Evolutionary conservation across 2,797 vertebrate genomes (phyloP).

Genomic region (Fringilla coelebs): DNA sequence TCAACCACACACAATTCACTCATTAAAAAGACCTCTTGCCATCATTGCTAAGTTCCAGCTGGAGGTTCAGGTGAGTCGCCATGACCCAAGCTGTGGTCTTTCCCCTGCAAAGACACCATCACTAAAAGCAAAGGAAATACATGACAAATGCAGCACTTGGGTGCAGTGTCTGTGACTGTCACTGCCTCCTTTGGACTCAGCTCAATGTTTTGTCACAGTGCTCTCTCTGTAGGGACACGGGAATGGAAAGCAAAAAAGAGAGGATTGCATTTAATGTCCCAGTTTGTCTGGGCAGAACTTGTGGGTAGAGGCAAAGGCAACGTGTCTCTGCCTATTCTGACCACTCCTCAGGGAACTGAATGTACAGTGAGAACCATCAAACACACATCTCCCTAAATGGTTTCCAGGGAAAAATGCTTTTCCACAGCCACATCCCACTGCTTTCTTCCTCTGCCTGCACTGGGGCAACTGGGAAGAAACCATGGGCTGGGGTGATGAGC

Average conservation of each 20-base stretch:
- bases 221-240: not conserved
- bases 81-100: not conserved
- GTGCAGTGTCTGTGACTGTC: not conserved
- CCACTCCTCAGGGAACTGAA: not conserved
- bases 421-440: not conserved
- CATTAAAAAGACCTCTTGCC: not conserved
- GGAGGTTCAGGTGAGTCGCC: not conserved
- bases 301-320: not conserved
- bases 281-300: not conserved
- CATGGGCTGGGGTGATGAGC: not conserved
- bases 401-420: not conserved
- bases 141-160: not conserved
- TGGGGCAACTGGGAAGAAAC: not conserved
- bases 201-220: not conserved
- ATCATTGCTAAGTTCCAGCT: not conserved
- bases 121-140: not conserved
- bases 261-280: not conserved
- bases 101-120: not conserved
- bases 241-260: not conserved
- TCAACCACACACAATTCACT: not conserved
- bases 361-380: not conserved
- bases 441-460: not conserved
- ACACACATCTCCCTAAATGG: rapidly evolving
- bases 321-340: not conserved
- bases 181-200: rapidly evolving